Base-by-base conservation (phyloP, 1,140 invertebrate species). In the Sycophaga agraensis region DNA sequence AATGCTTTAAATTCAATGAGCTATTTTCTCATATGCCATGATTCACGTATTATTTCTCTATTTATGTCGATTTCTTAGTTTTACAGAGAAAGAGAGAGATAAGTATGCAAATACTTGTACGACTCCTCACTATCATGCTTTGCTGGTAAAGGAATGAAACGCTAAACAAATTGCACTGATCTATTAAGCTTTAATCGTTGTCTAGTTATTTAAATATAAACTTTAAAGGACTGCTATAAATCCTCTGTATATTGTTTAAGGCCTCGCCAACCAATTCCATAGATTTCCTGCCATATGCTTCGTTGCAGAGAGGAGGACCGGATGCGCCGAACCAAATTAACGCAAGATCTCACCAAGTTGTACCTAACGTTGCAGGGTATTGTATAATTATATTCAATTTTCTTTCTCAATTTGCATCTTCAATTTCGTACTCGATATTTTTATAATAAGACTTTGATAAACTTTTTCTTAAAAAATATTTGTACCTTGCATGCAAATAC, bases 231-330 rank as follows among this genome's bases (percentile, higher is more conserved):
- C 21, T n/a, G 12, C 39, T 39, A 46, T n/a, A 57, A 48, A 48
- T 5, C 8, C 24, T 22, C 35, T 39, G 5, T 53, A 50, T 63
- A n/a, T 40, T 58, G 50, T 63, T 59, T 16, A 67, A 85, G 82
- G 81, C 84, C 50, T 86, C 85, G 49, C 83, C 83, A 55, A 84
- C 82, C 17, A 85, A 83, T 77, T 85, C 84, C 55, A 81, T 85
- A 59, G 84, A 86, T 68, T 84, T 83, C 68, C 70, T 78, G 72
- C 84, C 86, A 7, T 88, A 88, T 68, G 84, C 86, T 66, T 86
- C 84, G 31, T 76, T 88, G 49, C 85, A 87, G 68, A 83, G 81
- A 59, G 63, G 64, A 37, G 65, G 71, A 9, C 60, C 57, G 34
- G 77, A 81, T 34, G 68, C 66, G 26, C 62, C 76, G 55, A 83